Percentiles rank a stretch among this genome's conserved stretches.
phyloP scores from a whole-genome alignment of 2,797 vertebrate species.

The Sebastes jordani region DNA sequence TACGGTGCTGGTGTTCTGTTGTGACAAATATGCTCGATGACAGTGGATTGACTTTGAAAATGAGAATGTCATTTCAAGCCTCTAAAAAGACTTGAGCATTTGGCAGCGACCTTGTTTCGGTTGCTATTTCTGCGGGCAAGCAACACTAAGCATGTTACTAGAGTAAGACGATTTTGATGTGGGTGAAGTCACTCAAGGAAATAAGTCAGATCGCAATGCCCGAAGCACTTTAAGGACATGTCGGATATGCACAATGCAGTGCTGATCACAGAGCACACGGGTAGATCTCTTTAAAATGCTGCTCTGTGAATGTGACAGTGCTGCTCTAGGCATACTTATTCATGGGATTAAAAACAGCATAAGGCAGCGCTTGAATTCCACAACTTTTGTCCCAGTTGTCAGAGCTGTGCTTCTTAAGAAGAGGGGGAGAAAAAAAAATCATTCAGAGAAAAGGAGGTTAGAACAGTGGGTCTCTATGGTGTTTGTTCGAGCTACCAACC shows the following conservation, averaged over 20 bases:
- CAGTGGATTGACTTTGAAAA: conserved; percentile 70
- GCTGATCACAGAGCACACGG: conserved; percentile 66
- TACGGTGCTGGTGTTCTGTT: not conserved
- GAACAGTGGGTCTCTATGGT: not conserved
- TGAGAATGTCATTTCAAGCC: conserved; percentile 64
- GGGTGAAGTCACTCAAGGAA: conserved; percentile 70
- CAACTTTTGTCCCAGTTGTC: conserved; percentile 58
- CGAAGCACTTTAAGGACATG: conserved; percentile 69
- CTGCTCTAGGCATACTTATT: conserved; percentile 67
- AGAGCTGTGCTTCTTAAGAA: conserved; percentile 29
- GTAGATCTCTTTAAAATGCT: conserved; percentile 66
- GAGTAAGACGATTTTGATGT: conserved; percentile 74
- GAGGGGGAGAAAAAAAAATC: not conserved
- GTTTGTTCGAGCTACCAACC: not conserved
- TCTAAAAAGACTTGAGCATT: conserved; percentile 63
- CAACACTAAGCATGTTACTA: conserved; percentile 79
- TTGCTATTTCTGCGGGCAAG: conserved; percentile 77
- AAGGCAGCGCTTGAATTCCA: conserved; percentile 55
- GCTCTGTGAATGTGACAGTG: conserved; percentile 56
- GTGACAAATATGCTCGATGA: conserved; percentile 54
- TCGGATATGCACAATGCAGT: conserved; percentile 69
- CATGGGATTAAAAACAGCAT: conserved; percentile 72
- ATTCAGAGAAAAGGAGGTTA: conserved; percentile 11
- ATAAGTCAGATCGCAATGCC: conserved; percentile 75
- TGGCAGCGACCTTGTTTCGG: conserved; percentile 73